Percentiles rank a stretch among this genome's conserved stretches.
phyloP scores from a whole-genome alignment of 2,888 invertebrate species.

The Brenthis hecate region DNA sequence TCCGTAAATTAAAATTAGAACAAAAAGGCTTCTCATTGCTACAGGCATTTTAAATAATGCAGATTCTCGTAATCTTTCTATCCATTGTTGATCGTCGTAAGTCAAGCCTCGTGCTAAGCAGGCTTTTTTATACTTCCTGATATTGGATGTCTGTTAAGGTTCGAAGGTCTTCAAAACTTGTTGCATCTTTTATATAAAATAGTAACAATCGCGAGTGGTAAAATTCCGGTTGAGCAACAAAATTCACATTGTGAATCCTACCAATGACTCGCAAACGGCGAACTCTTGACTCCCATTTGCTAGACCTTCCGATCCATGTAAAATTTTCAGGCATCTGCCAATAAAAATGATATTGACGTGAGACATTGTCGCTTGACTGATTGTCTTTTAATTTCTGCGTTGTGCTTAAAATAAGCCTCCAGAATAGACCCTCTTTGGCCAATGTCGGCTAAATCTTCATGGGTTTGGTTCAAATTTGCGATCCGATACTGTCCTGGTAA shows the following conservation, averaged over 20 bases:
- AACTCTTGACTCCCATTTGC: conserved; percentile 35
- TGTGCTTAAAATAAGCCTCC: conserved; percentile 35
- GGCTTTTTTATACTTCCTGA: conserved; percentile 31
- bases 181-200: conserved; percentile 33
- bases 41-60: conserved; percentile 35
- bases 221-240: conserved; percentile 29
- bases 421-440: conserved; percentile 34
- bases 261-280: conserved; percentile 34
- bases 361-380: too few species aligned
- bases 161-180: conserved; percentile 32
- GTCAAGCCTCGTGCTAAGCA: conserved; percentile 30
- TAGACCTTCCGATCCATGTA: background rate
- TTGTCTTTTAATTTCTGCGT: conserved; percentile 21
- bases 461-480: conserved; percentile 31
- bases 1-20: conserved; percentile 35
- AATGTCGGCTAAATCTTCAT: conserved; percentile 36
- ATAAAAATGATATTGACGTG: too few species aligned
- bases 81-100: conserved; percentile 37
- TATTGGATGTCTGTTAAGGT: conserved; percentile 30
- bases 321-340: too few species aligned
- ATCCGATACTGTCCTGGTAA: conserved; percentile 35
- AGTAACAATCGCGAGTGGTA: conserved; percentile 36
- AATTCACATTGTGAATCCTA: conserved; percentile 34
- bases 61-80: conserved; percentile 34
- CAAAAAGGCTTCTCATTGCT: conserved; percentile 34